Evolutionary conservation across 2,797 vertebrate species (phyloP).

Genomic region (Enteromius trimaculatus): DNA sequence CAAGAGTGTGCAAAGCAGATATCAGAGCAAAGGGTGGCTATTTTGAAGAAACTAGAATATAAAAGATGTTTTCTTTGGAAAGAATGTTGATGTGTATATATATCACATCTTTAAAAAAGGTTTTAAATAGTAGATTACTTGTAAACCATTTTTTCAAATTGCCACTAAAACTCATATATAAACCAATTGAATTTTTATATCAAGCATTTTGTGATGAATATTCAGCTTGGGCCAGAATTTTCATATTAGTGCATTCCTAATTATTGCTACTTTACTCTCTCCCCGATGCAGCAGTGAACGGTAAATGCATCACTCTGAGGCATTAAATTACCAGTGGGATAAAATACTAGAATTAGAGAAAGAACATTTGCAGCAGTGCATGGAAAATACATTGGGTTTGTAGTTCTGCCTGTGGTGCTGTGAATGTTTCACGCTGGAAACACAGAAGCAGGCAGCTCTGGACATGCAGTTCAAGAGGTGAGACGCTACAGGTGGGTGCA

Average conservation of each 20-base stretch:
- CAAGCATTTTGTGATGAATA: neutral
- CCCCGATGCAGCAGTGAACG: neutral
- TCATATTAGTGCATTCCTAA: neutral
- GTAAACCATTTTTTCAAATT: too few relatives aligned
- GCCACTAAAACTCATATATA: neutral
- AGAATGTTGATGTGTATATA: too few relatives aligned
- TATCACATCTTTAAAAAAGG: too few relatives aligned
- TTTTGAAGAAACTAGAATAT: too few relatives aligned
- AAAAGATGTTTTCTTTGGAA: too few relatives aligned
- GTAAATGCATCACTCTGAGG: neutral
- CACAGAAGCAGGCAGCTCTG: conserved; percentile 28
- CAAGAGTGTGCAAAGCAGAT: too few relatives aligned
- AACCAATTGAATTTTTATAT: neutral
- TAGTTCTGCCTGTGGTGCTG: neutral
- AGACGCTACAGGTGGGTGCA: conserved; percentile 20
- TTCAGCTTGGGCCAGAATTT: neutral
- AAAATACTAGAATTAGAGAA: neutral
- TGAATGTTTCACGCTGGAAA: conserved; percentile 2
- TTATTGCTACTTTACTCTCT: neutral
- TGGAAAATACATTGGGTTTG: neutral
- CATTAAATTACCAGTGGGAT: neutral
- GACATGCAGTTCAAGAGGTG: neutral
- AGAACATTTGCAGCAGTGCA: neutral
- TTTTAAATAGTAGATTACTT: too few relatives aligned
- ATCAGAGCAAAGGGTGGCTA: too few relatives aligned